Conservation (phyloP, 2,888 invertebrate species). For the Macropis europaea region DNA sequence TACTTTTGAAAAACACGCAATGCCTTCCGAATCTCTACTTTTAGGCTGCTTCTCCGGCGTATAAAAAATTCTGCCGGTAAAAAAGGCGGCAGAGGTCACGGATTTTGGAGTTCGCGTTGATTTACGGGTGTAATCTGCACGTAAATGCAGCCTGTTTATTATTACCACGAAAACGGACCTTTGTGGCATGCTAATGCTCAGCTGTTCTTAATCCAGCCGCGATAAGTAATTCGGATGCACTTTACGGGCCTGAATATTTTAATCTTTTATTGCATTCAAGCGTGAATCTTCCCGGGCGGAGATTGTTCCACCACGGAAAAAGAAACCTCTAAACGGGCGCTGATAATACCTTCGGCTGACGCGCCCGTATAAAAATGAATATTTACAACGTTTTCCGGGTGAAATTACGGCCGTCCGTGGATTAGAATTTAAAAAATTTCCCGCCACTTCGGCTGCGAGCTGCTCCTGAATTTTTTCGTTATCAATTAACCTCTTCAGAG, state of each 20-base stretch:
- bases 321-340: neutral
- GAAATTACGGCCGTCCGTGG: neutral
- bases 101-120: neutral
- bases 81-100: neutral
- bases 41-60: too few relatives aligned
- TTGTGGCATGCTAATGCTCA: slow-evolving; percentile 13
- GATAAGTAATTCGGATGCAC: slow-evolving; percentile 34
- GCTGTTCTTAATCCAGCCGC: slow-evolving; percentile 14
- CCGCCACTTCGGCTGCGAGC: neutral
- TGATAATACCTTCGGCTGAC: slow-evolving; percentile 7
- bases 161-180: neutral
- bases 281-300: slow-evolving; percentile 28
- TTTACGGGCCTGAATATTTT: slow-evolving; percentile 34
- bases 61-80: neutral
- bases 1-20: too few relatives aligned
- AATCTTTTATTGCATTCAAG: slow-evolving; percentile 23
- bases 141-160: slow-evolving; percentile 8
- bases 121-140: neutral
- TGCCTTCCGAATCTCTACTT: too few relatives aligned
- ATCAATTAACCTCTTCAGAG: neutral
- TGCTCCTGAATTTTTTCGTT: neutral
- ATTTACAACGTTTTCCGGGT: slow-evolving; percentile 15
- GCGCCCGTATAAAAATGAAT: slow-evolving; percentile 9
- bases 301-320: slow-evolving; percentile 11
- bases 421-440: neutral